Evolutionary conservation across 2,113 vertebrate genomes (phyloP).

Genomic region (Trogon surrucura): DNA sequence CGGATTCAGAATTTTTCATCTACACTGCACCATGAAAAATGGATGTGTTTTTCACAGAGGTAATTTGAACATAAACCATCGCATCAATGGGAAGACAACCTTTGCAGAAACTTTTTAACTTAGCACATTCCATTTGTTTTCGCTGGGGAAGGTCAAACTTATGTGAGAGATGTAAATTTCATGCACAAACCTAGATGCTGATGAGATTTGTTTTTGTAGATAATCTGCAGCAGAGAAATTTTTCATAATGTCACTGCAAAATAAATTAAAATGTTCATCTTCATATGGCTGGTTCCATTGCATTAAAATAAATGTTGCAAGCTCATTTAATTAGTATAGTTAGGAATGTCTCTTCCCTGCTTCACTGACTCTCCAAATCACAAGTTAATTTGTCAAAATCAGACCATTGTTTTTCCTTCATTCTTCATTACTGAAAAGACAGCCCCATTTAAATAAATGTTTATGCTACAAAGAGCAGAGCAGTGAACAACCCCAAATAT

Average conservation of each 20-base stretch:
- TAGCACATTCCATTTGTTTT: constrained; percentile 76
- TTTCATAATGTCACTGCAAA: constrained; percentile 88
- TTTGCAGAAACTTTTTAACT: constrained; percentile 80
- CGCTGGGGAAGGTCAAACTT: constrained; percentile 80
- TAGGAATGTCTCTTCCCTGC: constrained; percentile 87
- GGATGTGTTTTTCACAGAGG: constrained; percentile 80
- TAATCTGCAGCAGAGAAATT: constrained; percentile 84
- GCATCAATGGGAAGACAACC: constrained; percentile 78
- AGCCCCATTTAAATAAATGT: constrained; percentile 89
- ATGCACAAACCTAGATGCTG: constrained; percentile 81
- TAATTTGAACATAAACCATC: constrained; percentile 80
- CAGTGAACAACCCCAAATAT: constrained; percentile 83
- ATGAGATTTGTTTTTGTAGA: constrained; percentile 88
- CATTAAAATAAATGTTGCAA: constrained; percentile 92
- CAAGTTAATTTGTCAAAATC: constrained; percentile 93
- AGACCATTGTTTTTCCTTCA: constrained; percentile 91
- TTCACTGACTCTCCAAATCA: constrained; percentile 90
- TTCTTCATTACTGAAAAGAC: constrained; percentile 89
- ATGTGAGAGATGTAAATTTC: constrained; percentile 81
- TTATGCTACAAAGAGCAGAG: constrained; percentile 86
- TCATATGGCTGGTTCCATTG: constrained; percentile 89
- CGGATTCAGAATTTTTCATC: constrained; percentile 82
- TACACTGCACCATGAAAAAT: constrained; percentile 79
- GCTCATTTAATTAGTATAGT: constrained; percentile 92
- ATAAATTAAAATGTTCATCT: constrained; percentile 93